phyloP scores from a whole-genome alignment of 2,797 vertebrate genomes.

The Chaunax sp. region DNA sequence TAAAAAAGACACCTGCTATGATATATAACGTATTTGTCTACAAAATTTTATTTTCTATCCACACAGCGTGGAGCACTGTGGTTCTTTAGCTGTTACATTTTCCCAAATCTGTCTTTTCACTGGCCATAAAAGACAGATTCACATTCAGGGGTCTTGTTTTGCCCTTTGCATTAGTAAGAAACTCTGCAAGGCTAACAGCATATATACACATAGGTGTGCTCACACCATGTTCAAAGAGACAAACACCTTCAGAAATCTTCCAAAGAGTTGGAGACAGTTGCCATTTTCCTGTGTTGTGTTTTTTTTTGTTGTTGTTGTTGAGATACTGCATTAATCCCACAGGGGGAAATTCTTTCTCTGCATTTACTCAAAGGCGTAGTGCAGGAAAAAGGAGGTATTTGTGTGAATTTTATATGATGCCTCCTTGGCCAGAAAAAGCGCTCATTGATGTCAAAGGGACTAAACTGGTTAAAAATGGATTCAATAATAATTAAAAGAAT shows the following conservation, averaged over 20 bases:
- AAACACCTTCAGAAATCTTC: constrained; percentile 39
- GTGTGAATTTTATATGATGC: constrained; percentile 11
- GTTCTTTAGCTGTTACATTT: constrained; percentile 63
- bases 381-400: constrained; percentile 28
- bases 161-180: constrained; percentile 49
- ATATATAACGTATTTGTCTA: constrained; percentile 58
- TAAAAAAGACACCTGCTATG: constrained; percentile 45
- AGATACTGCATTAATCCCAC: no score
- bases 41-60: constrained; percentile 54
- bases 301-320: no score
- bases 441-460: no score
- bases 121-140: constrained; percentile 28
- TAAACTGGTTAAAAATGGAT: no score
- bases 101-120: constrained; percentile 42
- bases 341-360: no score
- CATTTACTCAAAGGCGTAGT: constrained; percentile 14
- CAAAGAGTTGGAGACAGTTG: constrained; percentile 28
- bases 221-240: constrained; percentile 18
- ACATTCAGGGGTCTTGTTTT: constrained; percentile 35
- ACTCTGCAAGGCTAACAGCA: constrained; percentile 33
- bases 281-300: constrained; percentile 36
- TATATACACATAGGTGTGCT: constrained; percentile 41
- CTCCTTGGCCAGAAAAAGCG: no score
- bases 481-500: constrained; percentile 40
- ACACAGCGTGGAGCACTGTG: constrained; percentile 15